Base-by-base conservation (phyloP, 1,140 invertebrate genomes). In the Campodea augens region DNA sequence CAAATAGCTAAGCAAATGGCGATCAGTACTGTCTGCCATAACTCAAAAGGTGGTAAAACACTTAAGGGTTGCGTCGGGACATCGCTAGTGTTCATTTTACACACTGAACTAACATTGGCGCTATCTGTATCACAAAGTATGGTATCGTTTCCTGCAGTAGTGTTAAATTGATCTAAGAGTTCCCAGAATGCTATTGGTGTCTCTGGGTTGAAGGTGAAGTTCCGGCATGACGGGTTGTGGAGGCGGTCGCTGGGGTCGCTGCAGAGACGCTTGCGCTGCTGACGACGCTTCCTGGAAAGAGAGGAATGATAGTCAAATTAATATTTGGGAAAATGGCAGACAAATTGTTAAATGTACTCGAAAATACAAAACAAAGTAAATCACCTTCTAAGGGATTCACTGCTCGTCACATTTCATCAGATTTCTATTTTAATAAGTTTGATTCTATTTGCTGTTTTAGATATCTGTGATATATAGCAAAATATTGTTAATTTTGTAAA, bases 21-120 rank as follows among this genome's bases (percentile, higher is more conserved):
- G 48, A 97, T 89, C 50, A 92, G 68, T 27, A 90, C 75, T 2
- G 87, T 86, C 61, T 88, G 74, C 85, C 89, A 91, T n/a, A 87
- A 65, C 37, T 77, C 72, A 59, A 93, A 91, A 5, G 88, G 87
- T 43, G 85, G 79, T 50, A 81, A 63, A 13, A 81, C 77, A 44
- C 48, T 46, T 21, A 3, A 42, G 23, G 25, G 19, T 13, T 25
- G 19, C 24, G 29, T 37, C 3, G 19, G 27, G 15, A 19, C 13
- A 22, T 12, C 25, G 25, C 3, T 15, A 23, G 23, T 43, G 41
- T 25, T 45, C 29, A 47, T 32, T 29, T 41, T 49, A 24, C 40
- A 42, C 32, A 41, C 38, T 43, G 36, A 44, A 22, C 36, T 43
- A 39, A 41, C 36, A 43, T 25, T 37, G 18, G 24, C 24, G 50